A percentile compares a stretch with the other conserved stretches of the same genome.
Evolutionary conservation across 2,113 vertebrate species (phyloP).

Genomic region (Eira barbara): DNA sequence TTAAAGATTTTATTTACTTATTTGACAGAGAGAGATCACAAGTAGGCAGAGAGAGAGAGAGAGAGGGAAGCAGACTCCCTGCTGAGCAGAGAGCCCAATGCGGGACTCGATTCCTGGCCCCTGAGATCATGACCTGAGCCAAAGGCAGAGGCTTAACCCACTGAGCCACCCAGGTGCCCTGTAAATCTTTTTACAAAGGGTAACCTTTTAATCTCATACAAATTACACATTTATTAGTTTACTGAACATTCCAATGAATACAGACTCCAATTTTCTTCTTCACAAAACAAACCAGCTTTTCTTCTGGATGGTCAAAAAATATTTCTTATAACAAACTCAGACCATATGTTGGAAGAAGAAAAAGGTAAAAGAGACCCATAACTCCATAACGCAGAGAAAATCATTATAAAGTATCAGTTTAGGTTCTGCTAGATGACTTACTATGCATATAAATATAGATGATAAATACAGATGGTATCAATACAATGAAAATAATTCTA

Average conservation of each 20-base stretch:
- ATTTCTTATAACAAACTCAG: background rate
- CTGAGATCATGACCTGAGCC: too few relatives aligned
- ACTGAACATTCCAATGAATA: background rate
- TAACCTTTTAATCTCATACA: background rate
- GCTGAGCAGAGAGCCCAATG: too few relatives aligned
- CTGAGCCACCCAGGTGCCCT: too few relatives aligned
- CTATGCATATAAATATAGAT: background rate
- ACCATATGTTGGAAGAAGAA: background rate
- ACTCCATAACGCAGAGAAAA: background rate
- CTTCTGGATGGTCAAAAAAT: background rate
- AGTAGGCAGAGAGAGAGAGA: too few relatives aligned
- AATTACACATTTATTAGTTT: background rate
- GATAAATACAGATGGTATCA: background rate
- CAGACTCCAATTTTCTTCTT: background rate
- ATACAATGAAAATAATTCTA: background rate
- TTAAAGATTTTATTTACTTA: too few relatives aligned
- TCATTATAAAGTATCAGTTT: background rate
- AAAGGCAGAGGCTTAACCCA: too few relatives aligned
- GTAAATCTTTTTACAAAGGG: too few relatives aligned
- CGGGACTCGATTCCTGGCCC: accelerated
- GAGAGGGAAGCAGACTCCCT: too few relatives aligned
- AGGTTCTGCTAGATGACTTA: background rate
- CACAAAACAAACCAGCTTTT: background rate
- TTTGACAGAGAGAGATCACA: too few relatives aligned
- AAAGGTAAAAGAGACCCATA: background rate